Base-by-base conservation (phyloP, 2,797 vertebrate genomes). In the Hoplostethus mediterraneus region DNA sequence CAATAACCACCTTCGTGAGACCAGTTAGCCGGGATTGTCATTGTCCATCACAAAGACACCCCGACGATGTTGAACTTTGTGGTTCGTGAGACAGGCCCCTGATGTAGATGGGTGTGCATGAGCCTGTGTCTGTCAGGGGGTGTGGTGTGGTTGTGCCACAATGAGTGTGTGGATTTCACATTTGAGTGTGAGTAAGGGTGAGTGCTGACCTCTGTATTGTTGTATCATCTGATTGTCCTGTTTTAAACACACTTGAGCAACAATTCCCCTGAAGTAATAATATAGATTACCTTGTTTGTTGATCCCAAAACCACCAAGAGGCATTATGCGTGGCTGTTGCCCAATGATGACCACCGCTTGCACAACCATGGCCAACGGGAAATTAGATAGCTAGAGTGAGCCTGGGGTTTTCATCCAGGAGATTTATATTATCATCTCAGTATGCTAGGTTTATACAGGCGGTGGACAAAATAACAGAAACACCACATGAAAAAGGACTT, bases 281-380 rank as follows among this genome's bases (percentile, higher is more conserved):
- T 73, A 71, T 67, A 42, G 6, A 87, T 86, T 80, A 78, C 67
- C 53, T 83, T 63, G 59, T 63, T 86, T 53, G 65, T 75, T 89
- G 79, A 93, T 90, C 90, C 91, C 92, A 85, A 91, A 95, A 89
- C 87, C 87, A 88, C 90, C 86, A 84, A 91, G 93, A 94, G 92
- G 84, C 73, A 64, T 89, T 75, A 86, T 83, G 88, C 74, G 89
- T 88, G 86, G 83, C 75, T 90, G 87, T 88, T 89, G 91, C 91
- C 33, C 77, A 74, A 81, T 92, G 90, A 92, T 93, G 77, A 83
- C 90, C 87, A 83, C 87, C 85, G 89, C 83, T 93, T 82, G 91
- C 66, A 53, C 65, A 67, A 80, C 74, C 52, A 87, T 71, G 87
- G 77, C 76, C 51, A 73, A 57, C 66, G 55, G 55, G 83, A 82